These are phyloP conservation scores for Pollenia griseotomentosa DNA, from an alignment of 2,888 invertebrate species.

Conservation along the genomic window DNA sequence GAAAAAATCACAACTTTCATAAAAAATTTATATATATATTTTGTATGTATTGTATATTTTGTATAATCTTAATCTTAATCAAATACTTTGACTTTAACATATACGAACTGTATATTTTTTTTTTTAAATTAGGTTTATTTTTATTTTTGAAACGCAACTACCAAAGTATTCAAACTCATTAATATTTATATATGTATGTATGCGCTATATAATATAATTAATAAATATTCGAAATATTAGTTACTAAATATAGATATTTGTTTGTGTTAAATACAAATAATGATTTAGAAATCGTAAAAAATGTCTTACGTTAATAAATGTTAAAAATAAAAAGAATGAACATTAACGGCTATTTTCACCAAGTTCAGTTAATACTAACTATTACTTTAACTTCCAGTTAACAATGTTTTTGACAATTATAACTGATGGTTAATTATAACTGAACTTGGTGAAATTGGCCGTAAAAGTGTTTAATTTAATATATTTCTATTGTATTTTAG, in stretches of 20 bases:
- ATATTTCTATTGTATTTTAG: too few species aligned
- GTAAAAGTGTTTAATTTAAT: too few species aligned
- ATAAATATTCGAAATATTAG: conserved; percentile 56
- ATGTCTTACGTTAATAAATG: conserved; percentile 65
- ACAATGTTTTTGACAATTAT: too few species aligned
- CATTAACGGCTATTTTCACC: too few species aligned
- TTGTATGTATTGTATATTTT: conserved; percentile 62
- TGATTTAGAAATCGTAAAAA: conserved; percentile 55
- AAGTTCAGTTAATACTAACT: too few species aligned
- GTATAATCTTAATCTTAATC: conserved; percentile 45
- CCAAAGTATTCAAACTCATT: conserved; percentile 68
- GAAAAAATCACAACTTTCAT: conserved; percentile 18
- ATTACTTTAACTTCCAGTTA: too few species aligned
- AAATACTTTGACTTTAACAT: conserved; percentile 3
- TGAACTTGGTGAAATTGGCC: too few species aligned
- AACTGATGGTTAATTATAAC: too few species aligned
- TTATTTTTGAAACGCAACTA: conserved; percentile 50
- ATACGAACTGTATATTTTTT: background rate
- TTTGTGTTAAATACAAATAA: conserved; percentile 57
- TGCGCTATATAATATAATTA: conserved; percentile 47
- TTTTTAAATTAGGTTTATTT: conserved; percentile 22
- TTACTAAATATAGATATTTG: conserved; percentile 43
- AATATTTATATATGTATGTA: conserved; percentile 40
- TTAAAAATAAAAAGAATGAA: conserved; percentile 34
- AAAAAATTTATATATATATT: conserved; percentile 20